Percentiles rank a stretch among this genome's conserved stretches.
Evolutionary conservation across 2,888 invertebrate genomes (phyloP).

Genomic region (Sesia apiformis): DNA sequence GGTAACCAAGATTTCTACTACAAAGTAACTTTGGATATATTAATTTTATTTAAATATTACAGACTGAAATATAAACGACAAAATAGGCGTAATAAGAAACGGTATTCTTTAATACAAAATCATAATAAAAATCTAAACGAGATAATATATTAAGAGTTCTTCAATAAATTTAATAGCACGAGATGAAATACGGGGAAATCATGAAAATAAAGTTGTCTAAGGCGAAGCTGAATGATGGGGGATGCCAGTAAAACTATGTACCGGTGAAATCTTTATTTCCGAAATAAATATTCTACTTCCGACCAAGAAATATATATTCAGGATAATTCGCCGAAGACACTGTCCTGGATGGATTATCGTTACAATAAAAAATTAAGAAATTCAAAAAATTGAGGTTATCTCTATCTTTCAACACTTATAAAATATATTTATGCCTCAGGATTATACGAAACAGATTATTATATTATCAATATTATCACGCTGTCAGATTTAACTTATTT

Average conservation of each 20-base stretch:
- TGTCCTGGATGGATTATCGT: too few species aligned
- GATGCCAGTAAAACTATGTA: conserved; percentile 25
- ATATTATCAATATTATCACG: conserved; percentile 6
- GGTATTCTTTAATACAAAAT: too few species aligned
- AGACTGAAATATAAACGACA: too few species aligned
- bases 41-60: too few species aligned
- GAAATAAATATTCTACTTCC: conserved; percentile 26
- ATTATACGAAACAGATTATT: neutral
- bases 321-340: neutral
- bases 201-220: conserved; percentile 39
- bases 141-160: neutral
- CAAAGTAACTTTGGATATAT: too few species aligned
- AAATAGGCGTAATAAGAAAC: too few species aligned
- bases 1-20: too few species aligned
- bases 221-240: conserved; percentile 20
- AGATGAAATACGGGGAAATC: conserved; percentile 32
- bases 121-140: too few species aligned
- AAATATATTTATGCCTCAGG: too few species aligned
- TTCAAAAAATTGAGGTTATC: too few species aligned
- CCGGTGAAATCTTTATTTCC: conserved; percentile 24
- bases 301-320: conserved; percentile 11
- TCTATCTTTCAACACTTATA: too few species aligned
- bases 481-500: conserved; percentile 6
- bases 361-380: too few species aligned
- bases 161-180: conserved; percentile 24